A percentile compares a stretch with the other conserved stretches of the same genome.
Evolutionary conservation across 1,140 invertebrate genomes (phyloP).

Genomic region (Lordiphosa stackelbergi): DNA sequence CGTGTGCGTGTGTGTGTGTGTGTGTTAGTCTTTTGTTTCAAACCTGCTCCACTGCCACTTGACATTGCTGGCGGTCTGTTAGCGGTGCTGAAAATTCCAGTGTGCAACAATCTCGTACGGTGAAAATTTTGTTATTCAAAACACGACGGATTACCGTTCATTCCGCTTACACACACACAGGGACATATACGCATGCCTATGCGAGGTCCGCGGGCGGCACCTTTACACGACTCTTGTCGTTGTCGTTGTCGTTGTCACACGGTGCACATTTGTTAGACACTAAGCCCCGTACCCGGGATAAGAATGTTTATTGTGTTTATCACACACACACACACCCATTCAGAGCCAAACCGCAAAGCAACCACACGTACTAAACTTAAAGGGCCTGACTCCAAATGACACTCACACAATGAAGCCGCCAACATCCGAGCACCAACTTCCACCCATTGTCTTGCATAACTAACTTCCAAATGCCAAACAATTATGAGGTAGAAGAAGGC

Average conservation of each 20-base stretch:
- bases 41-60: slow-evolving; percentile 51
- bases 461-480: slow-evolving; percentile 40
- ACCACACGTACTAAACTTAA: slow-evolving; percentile 68
- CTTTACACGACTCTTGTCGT: slow-evolving; percentile 37
- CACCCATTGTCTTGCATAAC: slow-evolving; percentile 18
- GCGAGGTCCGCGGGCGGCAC: slow-evolving; percentile 51
- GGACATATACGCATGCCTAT: slow-evolving; percentile 20
- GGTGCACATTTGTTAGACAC: slow-evolving; percentile 70
- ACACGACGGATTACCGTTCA: slow-evolving; percentile 74
- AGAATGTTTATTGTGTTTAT: slow-evolving; percentile 69
- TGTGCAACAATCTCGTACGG: slow-evolving; percentile 60
- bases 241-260: slow-evolving; percentile 58
- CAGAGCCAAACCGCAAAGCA: slow-evolving; percentile 62
- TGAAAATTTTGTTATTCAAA: slow-evolving; percentile 72
- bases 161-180: slow-evolving; percentile 56
- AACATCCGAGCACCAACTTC: slow-evolving; percentile 20
- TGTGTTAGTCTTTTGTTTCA: slow-evolving; percentile 32
- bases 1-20: slow-evolving; percentile 40
- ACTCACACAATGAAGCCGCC: slow-evolving; percentile 50
- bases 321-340: slow-evolving; percentile 39
- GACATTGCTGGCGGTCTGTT: slow-evolving; percentile 72
- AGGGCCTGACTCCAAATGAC: slow-evolving; percentile 50
- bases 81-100: slow-evolving; percentile 61
- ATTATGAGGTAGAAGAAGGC: slow-evolving; percentile 43
- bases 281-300: slow-evolving; percentile 64